Evolutionary conservation across 2,888 invertebrate species (phyloP), one percentile per base, ranked within the genome.

Genomic region (Chirona hameri): DNA sequence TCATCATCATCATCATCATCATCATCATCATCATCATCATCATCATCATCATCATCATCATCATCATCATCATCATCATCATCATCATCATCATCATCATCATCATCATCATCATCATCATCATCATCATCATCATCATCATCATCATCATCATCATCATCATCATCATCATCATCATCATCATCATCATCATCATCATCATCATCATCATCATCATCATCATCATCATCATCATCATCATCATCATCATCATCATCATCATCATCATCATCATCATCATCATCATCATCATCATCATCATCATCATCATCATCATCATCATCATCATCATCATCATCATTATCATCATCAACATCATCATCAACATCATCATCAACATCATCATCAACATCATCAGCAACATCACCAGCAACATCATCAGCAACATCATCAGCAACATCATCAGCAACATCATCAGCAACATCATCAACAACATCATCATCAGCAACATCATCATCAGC

Each of bases 61-160:
- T n/a, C 65, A 65, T 65, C n/a, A 65, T 65, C n/a, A 65, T 65
- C n/a, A 65, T 65, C 65, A 65, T 65, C n/a, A 65, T 65, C 65
- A 65, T 65, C n/a, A 65, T 65, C n/a, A 65, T 65, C n/a, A 65
- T 65, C n/a, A 65, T 65, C n/a, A 65, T 65, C n/a, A 65, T 65
- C n/a, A 65, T 65, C n/a, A 65, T 65, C n/a, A 65, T 65, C n/a
- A 65, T 65, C n/a, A 65, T 65, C n/a, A 65, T 65, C n/a, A 65
- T 65, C n/a, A 65, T 65, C n/a, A 65, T 65, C n/a, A 65, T n/a
- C n/a, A 65, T 65, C n/a, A 65, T 65, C n/a, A 65, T n/a, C n/a
- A 65, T 65, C n/a, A 65, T 65, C n/a, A 65, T 65, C n/a, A 65
- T 65, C n/a, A 65, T 65, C n/a, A 65, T 65, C n/a, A 65, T 65